These are phyloP conservation scores for Aradus depressus DNA, from an alignment of 2,888 invertebrate species.

Conservation along the genomic window DNA sequence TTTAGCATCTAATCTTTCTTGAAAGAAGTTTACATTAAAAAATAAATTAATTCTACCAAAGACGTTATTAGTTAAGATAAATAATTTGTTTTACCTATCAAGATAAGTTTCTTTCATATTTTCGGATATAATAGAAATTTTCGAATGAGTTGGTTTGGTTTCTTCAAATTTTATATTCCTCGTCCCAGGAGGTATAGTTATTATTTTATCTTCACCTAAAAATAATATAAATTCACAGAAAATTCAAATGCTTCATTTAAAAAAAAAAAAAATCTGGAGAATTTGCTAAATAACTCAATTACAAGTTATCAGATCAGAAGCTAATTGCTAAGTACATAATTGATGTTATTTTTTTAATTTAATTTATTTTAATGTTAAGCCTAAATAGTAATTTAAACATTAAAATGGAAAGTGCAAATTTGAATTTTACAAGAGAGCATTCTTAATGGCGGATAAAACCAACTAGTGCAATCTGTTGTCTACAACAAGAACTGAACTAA, in stretches of 20 bases:
- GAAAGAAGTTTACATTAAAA: too few species aligned
- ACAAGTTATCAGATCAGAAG: background rate
- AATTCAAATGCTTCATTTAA: background rate
- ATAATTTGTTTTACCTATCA: conserved; percentile 3
- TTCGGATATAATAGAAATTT: background rate
- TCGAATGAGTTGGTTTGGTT: conserved; percentile 1
- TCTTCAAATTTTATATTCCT: conserved; percentile 11
- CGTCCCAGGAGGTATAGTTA: conserved; percentile 9
- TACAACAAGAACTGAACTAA: too few species aligned
- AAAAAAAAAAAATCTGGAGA: background rate
- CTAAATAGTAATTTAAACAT: too few species aligned
- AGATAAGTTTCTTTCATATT: background rate
- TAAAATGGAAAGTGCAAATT: too few species aligned
- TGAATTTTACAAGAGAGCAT: too few species aligned
- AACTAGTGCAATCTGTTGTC: too few species aligned
- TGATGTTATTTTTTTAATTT: too few species aligned
- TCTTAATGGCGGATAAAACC: too few species aligned
- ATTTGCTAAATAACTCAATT: background rate
- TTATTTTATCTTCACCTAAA: background rate
- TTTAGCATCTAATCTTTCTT: too few species aligned
- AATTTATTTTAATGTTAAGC: too few species aligned
- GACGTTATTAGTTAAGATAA: too few species aligned
- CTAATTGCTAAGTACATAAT: background rate
- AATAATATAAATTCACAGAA: background rate
- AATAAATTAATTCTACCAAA: too few species aligned